phyloP scores from a whole-genome alignment of 1,140 invertebrate genomes.

The Protaetia brevitarsis region DNA sequence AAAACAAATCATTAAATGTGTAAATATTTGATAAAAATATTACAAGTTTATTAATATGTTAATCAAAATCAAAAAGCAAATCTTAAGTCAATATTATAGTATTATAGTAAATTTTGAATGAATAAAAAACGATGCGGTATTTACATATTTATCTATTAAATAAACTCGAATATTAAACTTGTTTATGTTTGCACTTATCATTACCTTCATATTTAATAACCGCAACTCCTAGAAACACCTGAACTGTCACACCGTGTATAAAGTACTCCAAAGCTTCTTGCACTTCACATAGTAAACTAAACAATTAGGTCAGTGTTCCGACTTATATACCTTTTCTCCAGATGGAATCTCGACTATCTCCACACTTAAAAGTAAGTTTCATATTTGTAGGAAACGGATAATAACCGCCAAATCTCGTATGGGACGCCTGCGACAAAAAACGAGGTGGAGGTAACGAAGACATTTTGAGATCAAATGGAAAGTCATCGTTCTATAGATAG shows the following conservation, averaged over 20 bases:
- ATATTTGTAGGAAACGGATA: not conserved
- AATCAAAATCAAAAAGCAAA: too few relatives aligned
- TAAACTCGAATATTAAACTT: not conserved
- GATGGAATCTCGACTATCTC: slow-evolving; percentile 13
- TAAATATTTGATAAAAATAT: too few relatives aligned
- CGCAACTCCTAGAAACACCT: not conserved
- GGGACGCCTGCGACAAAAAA: not conserved
- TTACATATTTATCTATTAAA: not conserved
- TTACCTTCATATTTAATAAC: slow-evolving; percentile 4
- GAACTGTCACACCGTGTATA: not conserved
- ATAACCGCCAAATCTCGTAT: not conserved
- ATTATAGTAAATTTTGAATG: too few relatives aligned
- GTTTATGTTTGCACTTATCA: not conserved
- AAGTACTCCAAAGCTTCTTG: not conserved
- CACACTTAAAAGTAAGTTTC: slow-evolving; percentile 2
- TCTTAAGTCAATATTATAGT: too few relatives aligned
- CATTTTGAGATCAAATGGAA: not conserved
- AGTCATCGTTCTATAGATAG: too few relatives aligned
- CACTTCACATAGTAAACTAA: slow-evolving; percentile 34
- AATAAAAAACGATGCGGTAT: too few relatives aligned
- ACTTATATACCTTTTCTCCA: slow-evolving; percentile 36
- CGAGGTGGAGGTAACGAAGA: not conserved
- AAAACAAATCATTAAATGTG: too few relatives aligned
- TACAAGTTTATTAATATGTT: too few relatives aligned
- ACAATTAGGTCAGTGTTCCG: slow-evolving; percentile 40